Evolutionary conservation across 2,797 vertebrate genomes (phyloP), one percentile per base, ranked within the genome.

Genomic region (Rhinichthys osculus): DNA sequence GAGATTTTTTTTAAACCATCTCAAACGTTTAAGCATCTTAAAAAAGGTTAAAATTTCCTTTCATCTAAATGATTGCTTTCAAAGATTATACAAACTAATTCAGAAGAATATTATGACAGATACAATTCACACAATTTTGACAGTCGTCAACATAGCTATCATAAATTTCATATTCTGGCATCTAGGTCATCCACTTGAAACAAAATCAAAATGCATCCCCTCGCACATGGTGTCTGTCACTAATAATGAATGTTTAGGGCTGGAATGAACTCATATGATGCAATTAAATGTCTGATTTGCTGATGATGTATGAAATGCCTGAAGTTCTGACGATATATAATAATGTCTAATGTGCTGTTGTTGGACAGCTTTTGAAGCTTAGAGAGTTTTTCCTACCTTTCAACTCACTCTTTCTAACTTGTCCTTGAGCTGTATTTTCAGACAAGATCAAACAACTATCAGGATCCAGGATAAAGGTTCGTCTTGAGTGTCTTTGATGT

Each of bases 361-460:
- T 84, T 23, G 72, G 59, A 84, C 23, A 74, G 40, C 71, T 74
- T 83, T 83, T 83, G 71, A 76, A 64, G 80, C 35, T 59, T 52
- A 21, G 23, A 72, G 35, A 82, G 72, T 74, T 76, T 23, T 83
- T 38, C 66, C 82, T 76, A 50, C 47, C 66, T 42, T 66, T 77
- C 72, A 52, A 35, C 71, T 76, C 27, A 14, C 57, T 69, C 17
- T n/a, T 57, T 78, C 35, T 19, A 33, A 38, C 59, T 27, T 71
- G 74, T 85, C 83, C 50, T 85, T 85, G 83, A 85, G 59, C 82
- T 27, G 64, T 57, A 40, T 82, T 82, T 73, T 62, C 69, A 78
- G 83, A 57, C 47, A n/a, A 70, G 83, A 85, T 85, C 83, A 85
- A 85, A 84, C 50, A 78, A 35, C 64, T n/a, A 59, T 54, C 47